Conservation (phyloP, 2,888 invertebrate species). For the Sicus ferrugineus region DNA sequence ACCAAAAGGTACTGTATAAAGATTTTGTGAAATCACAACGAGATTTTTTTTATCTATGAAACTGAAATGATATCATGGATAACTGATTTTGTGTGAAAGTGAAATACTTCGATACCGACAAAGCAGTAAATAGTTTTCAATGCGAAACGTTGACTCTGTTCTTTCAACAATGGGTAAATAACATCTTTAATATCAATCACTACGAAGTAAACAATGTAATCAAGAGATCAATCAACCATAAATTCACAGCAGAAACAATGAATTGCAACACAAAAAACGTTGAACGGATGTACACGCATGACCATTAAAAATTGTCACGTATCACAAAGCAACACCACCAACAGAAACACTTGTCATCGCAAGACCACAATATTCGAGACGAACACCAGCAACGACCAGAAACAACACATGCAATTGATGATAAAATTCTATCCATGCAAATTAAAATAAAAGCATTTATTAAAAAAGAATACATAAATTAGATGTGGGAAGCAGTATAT, state of each 20-base stretch:
- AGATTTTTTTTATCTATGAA: background rate
- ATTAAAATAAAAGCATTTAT: too few species aligned
- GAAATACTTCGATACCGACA: background rate
- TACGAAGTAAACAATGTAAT: slow-evolving; percentile 25
- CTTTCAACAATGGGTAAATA: background rate
- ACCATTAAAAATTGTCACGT: slow-evolving; percentile 49
- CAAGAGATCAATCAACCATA: slow-evolving; percentile 26
- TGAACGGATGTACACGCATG: slow-evolving; percentile 28
- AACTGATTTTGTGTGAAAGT: background rate
- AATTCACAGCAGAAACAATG: slow-evolving; percentile 15
- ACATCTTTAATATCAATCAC: slow-evolving; percentile 12
- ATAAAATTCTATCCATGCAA: too few species aligned
- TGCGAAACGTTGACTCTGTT: slow-evolving; percentile 17
- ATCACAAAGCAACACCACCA: slow-evolving; percentile 26
- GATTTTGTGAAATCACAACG: too few species aligned
- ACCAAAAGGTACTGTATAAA: too few species aligned
- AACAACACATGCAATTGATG: too few species aligned
- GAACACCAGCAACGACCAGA: slow-evolving; percentile 28
- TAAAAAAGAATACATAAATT: too few species aligned
- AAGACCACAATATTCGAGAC: slow-evolving; percentile 12
- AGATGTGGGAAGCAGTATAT: too few species aligned
- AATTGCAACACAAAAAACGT: background rate
- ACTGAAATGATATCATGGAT: too few species aligned
- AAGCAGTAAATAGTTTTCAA: background rate
- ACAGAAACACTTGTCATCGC: slow-evolving; percentile 11